Evolutionary conservation across 2,113 vertebrate genomes (phyloP), one percentile per base, ranked within the genome.

Genomic region (Xenopus laevis): DNA sequence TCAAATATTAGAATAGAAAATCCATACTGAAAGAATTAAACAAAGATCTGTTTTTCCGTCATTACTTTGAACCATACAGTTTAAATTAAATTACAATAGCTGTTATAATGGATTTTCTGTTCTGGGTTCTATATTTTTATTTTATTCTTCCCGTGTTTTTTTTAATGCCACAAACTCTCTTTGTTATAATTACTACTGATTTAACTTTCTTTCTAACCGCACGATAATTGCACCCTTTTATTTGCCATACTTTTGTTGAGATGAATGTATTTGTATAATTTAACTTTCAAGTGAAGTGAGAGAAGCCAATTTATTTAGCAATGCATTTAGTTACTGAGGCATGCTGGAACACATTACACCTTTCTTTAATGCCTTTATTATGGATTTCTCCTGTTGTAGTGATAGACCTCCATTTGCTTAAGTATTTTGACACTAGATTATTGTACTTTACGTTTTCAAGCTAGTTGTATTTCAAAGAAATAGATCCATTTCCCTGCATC

Each of bases 271-370:
- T 70, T 64, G 52, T 70, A 70, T 70, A 77, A 75, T 68, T 75
- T 75, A 27, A 62, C 72, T 45, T 62, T 57, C 46, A 68, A 75
- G 72, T 75, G 65, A 61, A 75, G 46, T 62, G 55, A 62, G 74
- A 45, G 58, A 75, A 69, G 59, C 59, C 57, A 50, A 77, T 70
- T 70, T 77, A 64, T 70, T 70, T 64, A 77, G 74, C 52, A 77
- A 70, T 70, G 63, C 68, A 64, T 70, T 53, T 77, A 70, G 66
- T 77, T 77, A 77, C 66, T 70, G 74, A 77, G 64, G 67, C 74
- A 77, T 77, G 74, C 66, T 63, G 59, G 55, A 77, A 64, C 60
- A 77, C 67, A 77, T 77, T 77, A 70, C 60, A 77, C 74, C 66
- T 77, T 70, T 70, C 57, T 70, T 77, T 77, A 70, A 64, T 70